A percentile compares a stretch with the other conserved stretches of the same genome.
Conservation (phyloP, 2,797 vertebrate genomes). For the Mergus octosetaceus region DNA sequence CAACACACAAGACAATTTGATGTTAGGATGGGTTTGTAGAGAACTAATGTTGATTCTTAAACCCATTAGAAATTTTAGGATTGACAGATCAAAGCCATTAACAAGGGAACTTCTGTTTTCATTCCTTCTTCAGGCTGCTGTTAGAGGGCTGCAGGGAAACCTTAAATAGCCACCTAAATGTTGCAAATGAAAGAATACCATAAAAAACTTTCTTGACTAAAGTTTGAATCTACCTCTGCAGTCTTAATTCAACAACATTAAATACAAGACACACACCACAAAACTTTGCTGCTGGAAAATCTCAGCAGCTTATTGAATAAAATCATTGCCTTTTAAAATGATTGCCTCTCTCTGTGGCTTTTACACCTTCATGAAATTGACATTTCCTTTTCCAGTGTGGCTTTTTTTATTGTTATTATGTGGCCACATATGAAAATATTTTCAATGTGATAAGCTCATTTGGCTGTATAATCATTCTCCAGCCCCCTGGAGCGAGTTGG, state of each 20-base stretch:
- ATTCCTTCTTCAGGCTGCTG: not conserved
- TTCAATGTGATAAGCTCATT: not conserved
- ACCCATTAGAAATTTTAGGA: not conserved
- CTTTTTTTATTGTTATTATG: not conserved
- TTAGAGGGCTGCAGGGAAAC: not conserved
- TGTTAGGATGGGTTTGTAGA: not conserved
- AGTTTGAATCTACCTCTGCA: not conserved
- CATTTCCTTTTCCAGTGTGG: not conserved
- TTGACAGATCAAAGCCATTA: not conserved
- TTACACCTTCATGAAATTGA: not conserved
- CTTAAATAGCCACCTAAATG: not conserved
- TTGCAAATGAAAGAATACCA: not conserved
- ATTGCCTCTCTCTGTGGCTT: not conserved
- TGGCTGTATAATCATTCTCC: not conserved
- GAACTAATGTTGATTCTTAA: accelerated
- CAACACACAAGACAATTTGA: not conserved
- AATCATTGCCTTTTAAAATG: not conserved
- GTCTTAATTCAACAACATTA: too few species aligned
- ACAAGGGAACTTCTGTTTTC: not conserved
- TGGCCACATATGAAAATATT: not conserved
- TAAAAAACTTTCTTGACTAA: not conserved
- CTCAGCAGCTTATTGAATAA: not conserved
- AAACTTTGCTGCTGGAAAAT: not conserved
- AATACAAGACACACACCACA: not conserved
- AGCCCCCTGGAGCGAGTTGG: not conserved